phyloP scores from a whole-genome alignment of 2,888 invertebrate genomes.

The Lymantria dispar region DNA sequence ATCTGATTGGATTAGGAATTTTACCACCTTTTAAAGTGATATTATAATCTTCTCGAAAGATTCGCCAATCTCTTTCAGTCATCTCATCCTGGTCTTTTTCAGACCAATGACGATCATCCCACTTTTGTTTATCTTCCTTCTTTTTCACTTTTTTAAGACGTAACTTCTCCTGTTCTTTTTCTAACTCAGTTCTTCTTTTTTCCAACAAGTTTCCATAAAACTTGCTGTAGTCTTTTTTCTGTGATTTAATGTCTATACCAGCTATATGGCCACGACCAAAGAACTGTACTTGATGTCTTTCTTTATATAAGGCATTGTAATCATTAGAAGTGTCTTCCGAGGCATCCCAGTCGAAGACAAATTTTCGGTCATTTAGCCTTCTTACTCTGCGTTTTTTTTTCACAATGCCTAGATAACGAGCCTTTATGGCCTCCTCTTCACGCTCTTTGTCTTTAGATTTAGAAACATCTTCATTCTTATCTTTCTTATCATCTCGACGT shows the following conservation, averaged over 20 bases:
- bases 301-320: slow-evolving; percentile 98
- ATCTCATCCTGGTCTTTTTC: slow-evolving; percentile 97
- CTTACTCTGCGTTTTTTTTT: slow-evolving; percentile 97
- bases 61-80: slow-evolving; percentile 99
- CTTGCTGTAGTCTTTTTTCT: slow-evolving; percentile 96
- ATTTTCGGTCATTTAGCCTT: slow-evolving; percentile 98
- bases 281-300: slow-evolving; percentile 98
- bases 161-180: slow-evolving; percentile 97
- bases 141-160: slow-evolving; percentile 95
- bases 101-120: slow-evolving; percentile 99
- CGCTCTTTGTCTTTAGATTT: slow-evolving; percentile 93
- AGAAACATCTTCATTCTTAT: slow-evolving; percentile 76
- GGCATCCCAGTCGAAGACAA: slow-evolving; percentile 99
- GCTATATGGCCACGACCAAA: slow-evolving; percentile 99
- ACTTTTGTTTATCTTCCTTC: slow-evolving; percentile 98
- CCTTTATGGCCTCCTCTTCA: slow-evolving; percentile 97
- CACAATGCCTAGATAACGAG: slow-evolving; percentile 95
- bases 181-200: slow-evolving; percentile 96
- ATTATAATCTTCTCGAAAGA: slow-evolving; percentile 99
- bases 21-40: slow-evolving; percentile 98
- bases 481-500: slow-evolving; percentile 73
- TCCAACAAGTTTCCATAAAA: slow-evolving; percentile 98
- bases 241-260: slow-evolving; percentile 98
- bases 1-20: slow-evolving; percentile 97
- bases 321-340: slow-evolving; percentile 99